A percentile compares a stretch with the other conserved stretches of the same genome.
phyloP scores from a whole-genome alignment of 2,888 invertebrate genomes.

The Pomacea canaliculata region DNA sequence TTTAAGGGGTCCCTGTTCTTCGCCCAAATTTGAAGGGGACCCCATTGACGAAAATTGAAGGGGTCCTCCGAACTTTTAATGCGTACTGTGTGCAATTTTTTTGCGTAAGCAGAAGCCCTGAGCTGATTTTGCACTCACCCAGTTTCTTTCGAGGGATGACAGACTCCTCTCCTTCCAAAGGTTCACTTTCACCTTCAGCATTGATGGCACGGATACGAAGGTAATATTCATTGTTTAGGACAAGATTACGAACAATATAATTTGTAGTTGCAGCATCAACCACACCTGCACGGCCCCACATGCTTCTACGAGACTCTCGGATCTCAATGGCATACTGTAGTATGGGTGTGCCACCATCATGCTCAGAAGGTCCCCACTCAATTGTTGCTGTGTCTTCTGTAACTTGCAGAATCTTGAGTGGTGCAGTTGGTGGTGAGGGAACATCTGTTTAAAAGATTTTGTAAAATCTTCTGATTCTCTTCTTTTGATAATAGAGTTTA shows the following conservation, averaged over 20 bases:
- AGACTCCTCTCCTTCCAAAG: conserved; percentile 87
- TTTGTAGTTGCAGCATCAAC: conserved; percentile 50
- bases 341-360: conserved; percentile 92
- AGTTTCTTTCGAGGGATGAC: conserved; percentile 74
- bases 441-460: conserved; percentile 43
- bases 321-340: conserved; percentile 86
- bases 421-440: conserved; percentile 61
- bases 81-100: too few relatives aligned
- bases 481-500: too few relatives aligned
- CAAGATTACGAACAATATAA: conserved; percentile 87
- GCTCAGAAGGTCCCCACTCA: conserved; percentile 96
- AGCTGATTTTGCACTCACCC: conserved; percentile 33
- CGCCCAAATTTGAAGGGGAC: too few relatives aligned
- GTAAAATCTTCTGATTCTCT: background rate
- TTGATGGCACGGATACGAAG: conserved; percentile 99
- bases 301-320: conserved; percentile 92
- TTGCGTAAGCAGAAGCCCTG: too few relatives aligned
- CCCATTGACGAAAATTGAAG: too few relatives aligned
- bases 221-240: conserved; percentile 91
- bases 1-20: too few relatives aligned
- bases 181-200: conserved; percentile 96
- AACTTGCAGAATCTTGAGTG: conserved; percentile 89
- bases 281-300: conserved; percentile 82
- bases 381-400: conserved; percentile 94
- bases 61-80: too few relatives aligned